Conservation (phyloP, 30 jellyfish, hydroid and myxozoan genomes). For the Aurelia coerulea region DNA sequence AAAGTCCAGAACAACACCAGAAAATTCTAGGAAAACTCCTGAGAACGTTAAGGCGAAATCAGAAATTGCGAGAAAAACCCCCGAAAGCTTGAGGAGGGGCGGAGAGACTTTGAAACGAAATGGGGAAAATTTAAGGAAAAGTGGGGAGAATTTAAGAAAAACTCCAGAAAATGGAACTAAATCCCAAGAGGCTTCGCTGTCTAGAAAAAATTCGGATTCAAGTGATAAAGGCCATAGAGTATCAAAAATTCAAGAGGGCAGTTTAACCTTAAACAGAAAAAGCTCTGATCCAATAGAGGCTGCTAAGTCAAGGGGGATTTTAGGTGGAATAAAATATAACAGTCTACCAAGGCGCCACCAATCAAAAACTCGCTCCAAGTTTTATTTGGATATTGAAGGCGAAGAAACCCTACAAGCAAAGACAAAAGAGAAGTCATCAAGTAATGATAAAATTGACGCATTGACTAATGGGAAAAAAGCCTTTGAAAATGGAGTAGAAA, state of each 20-base stretch:
- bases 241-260: background rate
- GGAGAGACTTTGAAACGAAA: background rate
- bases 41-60: conserved; percentile 17
- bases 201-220: conserved; percentile 22
- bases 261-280: conserved; percentile 11
- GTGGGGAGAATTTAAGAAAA: background rate
- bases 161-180: conserved; percentile 23
- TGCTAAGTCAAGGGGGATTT: conserved; percentile 39
- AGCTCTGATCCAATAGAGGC: conserved; percentile 17
- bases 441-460: background rate
- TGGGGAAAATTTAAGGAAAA: background rate
- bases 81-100: background rate
- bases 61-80: background rate
- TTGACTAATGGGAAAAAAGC: conserved; percentile 5
- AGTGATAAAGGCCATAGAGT: conserved; percentile 25
- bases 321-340: conserved; percentile 68
- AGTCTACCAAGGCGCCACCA: conserved; percentile 68
- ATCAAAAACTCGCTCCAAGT: conserved; percentile 41
- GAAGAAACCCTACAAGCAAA: conserved; percentile 40
- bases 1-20: conserved; percentile 34
- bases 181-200: conserved; percentile 1
- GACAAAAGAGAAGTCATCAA: background rate
- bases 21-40: conserved; percentile 3
- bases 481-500: conserved; percentile 39
- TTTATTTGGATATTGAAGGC: conserved; percentile 65